These are phyloP conservation scores for Epinotia bilunana DNA, from an alignment of 2,888 invertebrate species.

Conservation along the genomic window DNA sequence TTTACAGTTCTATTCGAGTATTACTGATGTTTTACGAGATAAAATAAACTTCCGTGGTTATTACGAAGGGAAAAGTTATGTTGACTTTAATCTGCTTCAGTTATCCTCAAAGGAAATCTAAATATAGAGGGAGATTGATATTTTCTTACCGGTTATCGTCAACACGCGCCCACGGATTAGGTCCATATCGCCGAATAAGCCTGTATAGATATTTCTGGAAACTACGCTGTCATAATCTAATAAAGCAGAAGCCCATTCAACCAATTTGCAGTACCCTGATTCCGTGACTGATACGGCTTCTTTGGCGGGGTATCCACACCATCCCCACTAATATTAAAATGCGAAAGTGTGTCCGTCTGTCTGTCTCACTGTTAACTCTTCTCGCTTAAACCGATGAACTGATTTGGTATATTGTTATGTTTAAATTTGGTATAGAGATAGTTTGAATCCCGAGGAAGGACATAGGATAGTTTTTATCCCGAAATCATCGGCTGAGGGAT, in stretches of 20 bases:
- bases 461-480: too few species aligned
- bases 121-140: background rate
- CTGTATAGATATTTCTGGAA: constrained; percentile 46
- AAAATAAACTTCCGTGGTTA: constrained; percentile 21
- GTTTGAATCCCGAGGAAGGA: too few species aligned
- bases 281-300: constrained; percentile 65
- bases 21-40: constrained; percentile 8
- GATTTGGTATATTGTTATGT: too few species aligned
- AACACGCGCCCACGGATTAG: constrained; percentile 3
- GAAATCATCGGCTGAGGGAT: too few species aligned
- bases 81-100: constrained; percentile 17
- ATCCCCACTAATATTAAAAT: too few species aligned
- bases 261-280: constrained; percentile 61
- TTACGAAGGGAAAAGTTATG: constrained; percentile 13
- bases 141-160: background rate
- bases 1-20: constrained; percentile 11
- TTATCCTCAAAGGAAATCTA: constrained; percentile 5
- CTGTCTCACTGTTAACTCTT: too few species aligned
- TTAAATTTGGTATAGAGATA: too few species aligned
- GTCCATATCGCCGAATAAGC: constrained; percentile 19
- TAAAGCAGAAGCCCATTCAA: constrained; percentile 65
- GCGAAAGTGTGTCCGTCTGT: too few species aligned
- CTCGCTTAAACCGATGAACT: too few species aligned
- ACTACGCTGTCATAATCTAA: constrained; percentile 68
- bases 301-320: constrained; percentile 32